phyloP scores from a whole-genome alignment of 2,888 invertebrate genomes.

The Zelleria hepariella region DNA sequence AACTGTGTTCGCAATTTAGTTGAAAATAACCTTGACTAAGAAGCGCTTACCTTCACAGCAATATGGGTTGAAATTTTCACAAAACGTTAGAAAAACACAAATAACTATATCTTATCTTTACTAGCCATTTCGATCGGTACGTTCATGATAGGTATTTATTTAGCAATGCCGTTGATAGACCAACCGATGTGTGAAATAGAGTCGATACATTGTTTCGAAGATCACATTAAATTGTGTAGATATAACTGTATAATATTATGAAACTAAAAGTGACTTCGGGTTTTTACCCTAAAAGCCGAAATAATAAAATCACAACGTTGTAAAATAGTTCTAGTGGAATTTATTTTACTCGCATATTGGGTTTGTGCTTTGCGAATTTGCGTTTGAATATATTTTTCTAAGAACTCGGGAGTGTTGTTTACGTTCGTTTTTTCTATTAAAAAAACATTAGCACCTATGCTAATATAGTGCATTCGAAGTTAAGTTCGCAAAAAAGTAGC shows the following conservation, averaged over 20 bases:
- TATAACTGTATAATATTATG: neutral
- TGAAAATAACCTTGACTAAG: too few species aligned
- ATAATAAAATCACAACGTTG: neutral
- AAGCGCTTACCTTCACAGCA: too few species aligned
- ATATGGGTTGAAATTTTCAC: too few species aligned
- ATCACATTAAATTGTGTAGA: neutral
- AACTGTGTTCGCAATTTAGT: too few species aligned
- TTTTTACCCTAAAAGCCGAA: neutral
- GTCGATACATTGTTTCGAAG: neutral
- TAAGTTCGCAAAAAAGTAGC: conserved; percentile 9
- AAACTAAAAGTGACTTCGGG: neutral
- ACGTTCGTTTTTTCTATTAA: neutral
- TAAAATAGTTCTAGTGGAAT: neutral
- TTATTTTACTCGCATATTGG: neutral
- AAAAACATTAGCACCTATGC: neutral
- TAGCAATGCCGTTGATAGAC: neutral
- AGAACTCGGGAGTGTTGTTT: neutral
- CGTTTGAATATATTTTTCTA: neutral
- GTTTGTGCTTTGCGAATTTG: neutral
- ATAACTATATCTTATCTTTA: too few species aligned
- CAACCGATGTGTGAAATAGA: neutral
- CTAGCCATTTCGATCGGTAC: too few species aligned
- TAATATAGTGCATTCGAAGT: neutral
- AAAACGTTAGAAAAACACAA: too few species aligned
- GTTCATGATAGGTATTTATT: neutral